A percentile compares a stretch with the other conserved stretches of the same genome.
Evolutionary conservation across 2,113 vertebrate species (phyloP).

Genomic region (Eidolon helvum): DNA sequence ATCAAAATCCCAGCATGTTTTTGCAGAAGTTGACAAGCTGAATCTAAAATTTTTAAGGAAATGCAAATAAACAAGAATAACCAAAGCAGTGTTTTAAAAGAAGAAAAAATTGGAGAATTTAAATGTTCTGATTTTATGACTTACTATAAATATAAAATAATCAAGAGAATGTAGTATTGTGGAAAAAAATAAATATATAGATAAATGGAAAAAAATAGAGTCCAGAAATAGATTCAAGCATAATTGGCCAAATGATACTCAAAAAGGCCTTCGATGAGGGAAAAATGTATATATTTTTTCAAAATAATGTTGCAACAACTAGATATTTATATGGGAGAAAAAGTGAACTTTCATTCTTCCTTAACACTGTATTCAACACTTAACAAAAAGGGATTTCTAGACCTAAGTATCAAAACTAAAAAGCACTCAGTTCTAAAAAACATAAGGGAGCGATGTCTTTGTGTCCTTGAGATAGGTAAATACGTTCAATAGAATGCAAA

Average conservation of each 20-base stretch:
- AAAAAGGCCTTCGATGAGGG: not conserved
- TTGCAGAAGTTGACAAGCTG: not conserved
- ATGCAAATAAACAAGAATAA: constrained; percentile 18
- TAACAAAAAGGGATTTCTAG: not conserved
- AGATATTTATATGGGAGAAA: not conserved
- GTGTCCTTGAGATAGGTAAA: not conserved
- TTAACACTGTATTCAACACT: not conserved
- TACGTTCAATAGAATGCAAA: not conserved
- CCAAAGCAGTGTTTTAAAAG: not conserved
- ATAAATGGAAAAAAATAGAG: not conserved
- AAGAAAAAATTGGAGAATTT: not conserved
- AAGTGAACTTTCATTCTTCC: not conserved
- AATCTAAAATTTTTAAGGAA: not conserved
- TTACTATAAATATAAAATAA: not conserved
- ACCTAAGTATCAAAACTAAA: not conserved
- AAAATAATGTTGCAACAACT: not conserved
- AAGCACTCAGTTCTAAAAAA: not conserved
- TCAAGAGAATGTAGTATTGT: not conserved
- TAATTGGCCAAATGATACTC: not conserved
- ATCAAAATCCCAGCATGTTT: not conserved
- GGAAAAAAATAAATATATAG: not conserved
- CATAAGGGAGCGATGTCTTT: not conserved
- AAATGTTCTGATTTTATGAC: not conserved
- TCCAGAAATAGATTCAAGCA: not conserved
- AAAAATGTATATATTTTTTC: not conserved